Evolutionary conservation across 1,140 invertebrate genomes (phyloP).

Genomic region (Dendrolimus punctatus): DNA sequence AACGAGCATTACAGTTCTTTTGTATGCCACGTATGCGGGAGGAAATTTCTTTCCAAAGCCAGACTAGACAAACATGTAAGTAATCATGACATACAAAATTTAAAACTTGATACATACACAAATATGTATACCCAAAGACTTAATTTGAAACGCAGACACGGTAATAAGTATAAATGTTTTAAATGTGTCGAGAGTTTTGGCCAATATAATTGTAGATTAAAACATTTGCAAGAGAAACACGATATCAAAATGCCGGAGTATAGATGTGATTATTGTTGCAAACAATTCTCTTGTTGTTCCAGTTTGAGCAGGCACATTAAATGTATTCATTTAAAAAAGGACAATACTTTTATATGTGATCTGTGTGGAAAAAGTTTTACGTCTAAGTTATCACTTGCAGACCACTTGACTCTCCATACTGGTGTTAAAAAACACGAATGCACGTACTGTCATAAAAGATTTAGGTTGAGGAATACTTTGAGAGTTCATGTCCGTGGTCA

Average conservation of each 20-base stretch:
- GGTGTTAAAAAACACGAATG: constrained; percentile 80
- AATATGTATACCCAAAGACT: constrained; percentile 5
- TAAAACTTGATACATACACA: constrained; percentile 9
- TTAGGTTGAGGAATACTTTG: constrained; percentile 59
- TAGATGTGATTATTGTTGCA: constrained; percentile 10
- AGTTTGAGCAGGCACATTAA: constrained; percentile 5
- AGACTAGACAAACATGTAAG: constrained; percentile 10
- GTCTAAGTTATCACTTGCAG: constrained; percentile 33
- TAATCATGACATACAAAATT: constrained; percentile 6
- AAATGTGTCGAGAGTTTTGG: constrained; percentile 11
- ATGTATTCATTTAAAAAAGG: constrained; percentile 10
- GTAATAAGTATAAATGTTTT: constrained; percentile 11
- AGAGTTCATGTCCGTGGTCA: constrained; percentile 68
- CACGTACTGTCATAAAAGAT: constrained; percentile 73
- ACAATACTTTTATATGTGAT: constrained; percentile 5
- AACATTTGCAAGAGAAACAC: constrained; percentile 9
- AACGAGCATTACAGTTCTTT: constrained; percentile 12
- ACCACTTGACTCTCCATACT: constrained; percentile 62
- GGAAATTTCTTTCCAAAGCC: constrained; percentile 9
- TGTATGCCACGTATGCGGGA: constrained; percentile 14
- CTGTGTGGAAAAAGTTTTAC: constrained; percentile 10
- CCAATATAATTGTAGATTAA: constrained; percentile 9
- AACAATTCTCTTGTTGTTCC: constrained; percentile 5
- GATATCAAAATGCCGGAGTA: constrained; percentile 22
- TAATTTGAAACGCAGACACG: constrained; percentile 9